Evolutionary conservation across 2,113 vertebrate species (phyloP).

Genomic region (Istiophorus platypterus): DNA sequence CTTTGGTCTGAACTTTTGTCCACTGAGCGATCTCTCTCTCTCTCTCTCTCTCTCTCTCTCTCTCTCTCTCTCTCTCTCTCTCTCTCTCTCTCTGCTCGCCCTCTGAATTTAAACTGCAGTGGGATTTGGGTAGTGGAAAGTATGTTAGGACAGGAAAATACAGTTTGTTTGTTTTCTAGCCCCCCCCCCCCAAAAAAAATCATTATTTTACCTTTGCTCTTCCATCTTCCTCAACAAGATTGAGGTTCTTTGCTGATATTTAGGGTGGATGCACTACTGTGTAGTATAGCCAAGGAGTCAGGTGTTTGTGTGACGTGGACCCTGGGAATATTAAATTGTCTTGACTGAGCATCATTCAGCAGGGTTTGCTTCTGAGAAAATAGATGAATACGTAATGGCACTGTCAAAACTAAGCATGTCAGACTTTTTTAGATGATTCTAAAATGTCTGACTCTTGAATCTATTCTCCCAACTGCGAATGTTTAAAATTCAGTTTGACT

Average conservation of each 20-base stretch:
- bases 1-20: neutral
- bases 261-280: slow-evolving; percentile 10
- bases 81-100: neutral
- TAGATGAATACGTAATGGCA: slow-evolving; percentile 44
- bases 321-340: slow-evolving; percentile 18
- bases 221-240: neutral
- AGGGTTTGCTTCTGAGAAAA: slow-evolving; percentile 28
- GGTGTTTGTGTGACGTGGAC: slow-evolving; percentile 26
- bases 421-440: slow-evolving; percentile 27
- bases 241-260: neutral
- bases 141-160: neutral
- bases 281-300: neutral
- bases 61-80: too few relatives aligned
- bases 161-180: neutral
- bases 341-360: slow-evolving; percentile 32
- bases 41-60: too few relatives aligned
- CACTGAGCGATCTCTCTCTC: neutral
- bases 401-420: slow-evolving; percentile 49
- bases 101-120: neutral
- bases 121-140: neutral
- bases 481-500: slow-evolving; percentile 65
- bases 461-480: slow-evolving; percentile 20
- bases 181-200: neutral
- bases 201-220: neutral
- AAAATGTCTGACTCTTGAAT: slow-evolving; percentile 26